Evolutionary conservation across 2,888 invertebrate genomes (phyloP).

Genomic region (Eupithecia vulgata): DNA sequence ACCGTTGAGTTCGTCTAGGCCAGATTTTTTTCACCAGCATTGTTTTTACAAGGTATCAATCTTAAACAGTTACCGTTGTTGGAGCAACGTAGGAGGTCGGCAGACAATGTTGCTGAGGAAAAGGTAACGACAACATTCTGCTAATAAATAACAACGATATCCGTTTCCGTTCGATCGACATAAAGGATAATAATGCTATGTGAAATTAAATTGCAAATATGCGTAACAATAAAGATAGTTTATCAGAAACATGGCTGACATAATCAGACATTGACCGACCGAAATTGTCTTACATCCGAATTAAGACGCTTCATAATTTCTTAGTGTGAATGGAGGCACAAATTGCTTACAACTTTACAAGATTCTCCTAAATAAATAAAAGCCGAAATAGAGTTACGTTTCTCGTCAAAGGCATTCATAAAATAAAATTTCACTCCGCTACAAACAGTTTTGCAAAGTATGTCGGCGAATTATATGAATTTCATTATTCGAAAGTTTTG

Average conservation of each 20-base stretch:
- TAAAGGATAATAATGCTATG: slow-evolving; percentile 14
- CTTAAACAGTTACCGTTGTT: not conserved
- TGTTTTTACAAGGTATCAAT: not conserved
- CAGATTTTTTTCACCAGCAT: not conserved
- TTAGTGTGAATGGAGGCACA: not conserved
- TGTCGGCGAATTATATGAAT: slow-evolving; percentile 31
- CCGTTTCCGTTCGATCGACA: slow-evolving; percentile 14
- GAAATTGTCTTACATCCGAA: not conserved
- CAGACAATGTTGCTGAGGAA: slow-evolving; percentile 16
- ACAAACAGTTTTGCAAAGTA: slow-evolving; percentile 29
- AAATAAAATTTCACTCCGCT: slow-evolving; percentile 38
- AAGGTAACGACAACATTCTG: slow-evolving; percentile 14
- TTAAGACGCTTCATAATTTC: not conserved
- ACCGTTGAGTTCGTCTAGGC: not conserved
- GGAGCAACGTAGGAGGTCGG: not conserved
- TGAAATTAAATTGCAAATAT: slow-evolving; percentile 8
- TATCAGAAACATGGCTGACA: not conserved
- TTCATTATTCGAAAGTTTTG: slow-evolving; percentile 31
- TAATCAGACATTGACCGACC: not conserved
- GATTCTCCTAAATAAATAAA: slow-evolving; percentile 26
- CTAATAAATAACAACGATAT: slow-evolving; percentile 22
- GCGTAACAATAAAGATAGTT: not conserved
- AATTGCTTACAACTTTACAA: not conserved
- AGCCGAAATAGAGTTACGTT: slow-evolving; percentile 32
- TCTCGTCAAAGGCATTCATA: slow-evolving; percentile 41